Evolutionary conservation across 2,797 vertebrate species (phyloP), one percentile per base, ranked within the genome.

Genomic region (Gallinago nigripennis): DNA sequence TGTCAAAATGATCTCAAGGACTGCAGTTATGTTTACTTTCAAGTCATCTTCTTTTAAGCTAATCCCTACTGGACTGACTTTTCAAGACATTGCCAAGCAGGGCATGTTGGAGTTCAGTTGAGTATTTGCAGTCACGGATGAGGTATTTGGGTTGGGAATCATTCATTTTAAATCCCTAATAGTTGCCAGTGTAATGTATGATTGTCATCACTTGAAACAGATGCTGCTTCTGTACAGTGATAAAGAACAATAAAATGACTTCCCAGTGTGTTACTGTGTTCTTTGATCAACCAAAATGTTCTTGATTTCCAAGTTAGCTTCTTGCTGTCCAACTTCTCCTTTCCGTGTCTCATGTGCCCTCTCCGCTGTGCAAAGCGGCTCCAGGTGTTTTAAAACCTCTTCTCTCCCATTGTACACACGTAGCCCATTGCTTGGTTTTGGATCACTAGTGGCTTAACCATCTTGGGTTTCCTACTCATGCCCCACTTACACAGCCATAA

Each of bases 31-130:
- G 37, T 86, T 90, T 94, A 75, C 69, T 94, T 93, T 78, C 21
- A 86, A 73, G 66, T 19, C 45, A 86, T 92, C 83, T 78, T 83
- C 73, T 88, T 92, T 84, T 86, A 77, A 80, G 28, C 18, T 94
- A 82, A 86, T 89, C 56, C 23, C 21, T 53, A 37, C 10, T 21
- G 82, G 70, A 82, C 8, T 87, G 8, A 82, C 56, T 82, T 96
- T 79, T 92, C 28, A 72, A 77, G 56, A 31, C 13, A 17, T 16
- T 92, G 91, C 68, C 63, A 93, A 73, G 70, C 79, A 72, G 51
- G 78, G 37, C 66, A 69, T 86, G 83, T 86, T 90, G 70, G 39
- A 82, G 63, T 96, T 86, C 30, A 69, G 46, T 45, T 87, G 66
- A 86, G 25, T 78, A 45, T 94, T 95, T 69, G 27, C 53, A 72